Base-by-base conservation (phyloP, 2,797 vertebrate species). In the Enteromius afrohamiltoni region DNA sequence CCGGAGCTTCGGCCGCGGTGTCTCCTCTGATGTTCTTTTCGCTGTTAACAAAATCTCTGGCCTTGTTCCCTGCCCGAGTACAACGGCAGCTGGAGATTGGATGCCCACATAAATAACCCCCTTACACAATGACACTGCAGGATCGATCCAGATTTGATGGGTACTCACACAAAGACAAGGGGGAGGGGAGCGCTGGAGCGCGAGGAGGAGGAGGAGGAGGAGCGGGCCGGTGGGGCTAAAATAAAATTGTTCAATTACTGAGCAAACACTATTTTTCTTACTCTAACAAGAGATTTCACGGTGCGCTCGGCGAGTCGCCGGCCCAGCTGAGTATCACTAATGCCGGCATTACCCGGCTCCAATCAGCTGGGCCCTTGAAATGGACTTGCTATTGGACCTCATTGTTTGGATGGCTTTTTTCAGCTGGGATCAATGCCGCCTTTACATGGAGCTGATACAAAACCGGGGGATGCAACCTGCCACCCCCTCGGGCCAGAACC, bases 251-350 rank as follows among this genome's bases (percentile, higher is more conserved):
- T 98, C 96, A 99, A 99, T 98, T 98, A 97, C 97, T 95, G 96
- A 96, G 96, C 93, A 94, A 97, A 97, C 97, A 97, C 97, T 95
- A 97, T 98, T 98, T 98, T 96, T 98, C 96, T 98, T 96, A 97
- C 96, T 98, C 96, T 99, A 99, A 98, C 97, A 97, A 98, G 97
- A 97, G 97, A 99, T 99, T 99, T 99, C 97, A 99, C 95, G 97
- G 96, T 97, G 95, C 87, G 96, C 95, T 96, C 95, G 93, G 93
- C 96, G 96, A 96, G 95, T 95, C 96, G 96, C 96, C 95, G 95
- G 96, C 94, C 96, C 97, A 97, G 97, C 97, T 97, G 97, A 97
- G 96, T 96, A 95, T 96, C 94, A 92, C 96, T 97, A 97, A 98
- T 97, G 95, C 96, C 93, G 93, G 95, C 94, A 96, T 96, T 96